phyloP scores from a whole-genome alignment of 2,113 vertebrate species.

The Myocastor coypus region DNA sequence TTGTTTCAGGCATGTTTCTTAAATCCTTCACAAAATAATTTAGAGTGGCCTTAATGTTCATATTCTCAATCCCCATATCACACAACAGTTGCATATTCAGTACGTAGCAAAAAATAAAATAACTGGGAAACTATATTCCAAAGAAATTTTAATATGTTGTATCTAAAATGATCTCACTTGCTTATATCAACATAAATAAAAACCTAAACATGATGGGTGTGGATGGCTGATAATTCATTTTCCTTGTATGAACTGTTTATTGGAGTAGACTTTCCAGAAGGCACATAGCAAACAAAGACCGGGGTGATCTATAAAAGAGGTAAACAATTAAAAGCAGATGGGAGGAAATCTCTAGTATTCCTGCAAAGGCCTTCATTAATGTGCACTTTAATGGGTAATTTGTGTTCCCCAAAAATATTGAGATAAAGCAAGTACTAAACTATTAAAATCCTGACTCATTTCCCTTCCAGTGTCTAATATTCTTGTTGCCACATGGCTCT shows the following conservation, averaged over 20 bases:
- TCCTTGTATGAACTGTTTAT: not conserved
- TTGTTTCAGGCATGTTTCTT: not conserved
- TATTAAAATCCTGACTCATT: not conserved
- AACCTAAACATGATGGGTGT: not conserved
- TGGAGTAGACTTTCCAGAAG: not conserved
- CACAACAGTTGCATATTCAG: not conserved
- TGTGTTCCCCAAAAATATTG: not conserved
- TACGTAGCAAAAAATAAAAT: not conserved
- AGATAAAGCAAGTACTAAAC: not conserved
- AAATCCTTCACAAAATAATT: slow-evolving; percentile 17
- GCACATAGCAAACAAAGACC: not conserved
- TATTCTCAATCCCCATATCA: not conserved
- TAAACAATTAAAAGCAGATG: not conserved
- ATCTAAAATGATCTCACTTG: slow-evolving; percentile 34
- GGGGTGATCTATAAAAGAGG: not conserved
- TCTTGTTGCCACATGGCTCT: not conserved
- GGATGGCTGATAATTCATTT: slow-evolving; percentile 11
- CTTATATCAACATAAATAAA: not conserved
- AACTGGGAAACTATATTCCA: not conserved
- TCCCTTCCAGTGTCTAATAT: not conserved
- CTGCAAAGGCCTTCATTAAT: slow-evolving; percentile 30
- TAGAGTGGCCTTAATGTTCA: not conserved
- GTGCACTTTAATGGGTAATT: slow-evolving; percentile 23
- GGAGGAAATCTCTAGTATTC: not conserved
- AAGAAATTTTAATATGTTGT: not conserved